Base-by-base conservation (phyloP, 2,888 invertebrate genomes). In the Andrena fulva region DNA sequence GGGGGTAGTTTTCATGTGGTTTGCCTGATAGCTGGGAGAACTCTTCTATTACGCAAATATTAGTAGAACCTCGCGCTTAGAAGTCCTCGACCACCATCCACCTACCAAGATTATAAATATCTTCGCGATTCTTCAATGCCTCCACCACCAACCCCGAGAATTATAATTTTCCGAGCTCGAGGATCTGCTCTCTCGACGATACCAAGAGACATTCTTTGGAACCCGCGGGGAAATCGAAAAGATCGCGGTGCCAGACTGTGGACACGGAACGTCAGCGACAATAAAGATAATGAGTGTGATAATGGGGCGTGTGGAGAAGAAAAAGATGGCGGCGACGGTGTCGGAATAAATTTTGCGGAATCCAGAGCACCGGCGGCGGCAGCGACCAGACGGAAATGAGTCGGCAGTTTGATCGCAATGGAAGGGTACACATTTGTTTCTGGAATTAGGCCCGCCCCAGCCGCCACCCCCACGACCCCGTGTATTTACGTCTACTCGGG, bases 401-500 rank as follows among this genome's bases (percentile, higher is more conserved):
- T 54, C n/a, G 50, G 29, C 16, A 24, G 7, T 68, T 24, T 20
- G 4, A 0, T 16, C 12, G 8, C 20, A 8, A 29, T 16, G 8
- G 16, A n/a, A 50, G 2, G 3, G 8, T 60, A n/a, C 48, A 64
- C 63, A 31, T 48, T 48, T 27, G 64, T 42, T 20, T 24, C 64
- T 35, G 71, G 80, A 85, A 85, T 87, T 82, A 77, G 82, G 85
- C 74, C 76, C 76, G 66, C 63, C 59, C 42, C 60, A 10, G 64
- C 62, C 69, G 31, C 59, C 69, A 56, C 27, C 10, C 56, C 10
- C 54, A 54, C 54, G 24, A n/a, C 56, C 56, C 24, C 52, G 68
- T 59, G 84, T 87, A 87, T 88, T 88, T 88, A 84, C 84, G 88
- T 84, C 88, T 88, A 70, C 69, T 20, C 1, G 62, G 50, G 52